phyloP scores from a whole-genome alignment of 2,888 invertebrate species.

The Octodonta nipae region DNA sequence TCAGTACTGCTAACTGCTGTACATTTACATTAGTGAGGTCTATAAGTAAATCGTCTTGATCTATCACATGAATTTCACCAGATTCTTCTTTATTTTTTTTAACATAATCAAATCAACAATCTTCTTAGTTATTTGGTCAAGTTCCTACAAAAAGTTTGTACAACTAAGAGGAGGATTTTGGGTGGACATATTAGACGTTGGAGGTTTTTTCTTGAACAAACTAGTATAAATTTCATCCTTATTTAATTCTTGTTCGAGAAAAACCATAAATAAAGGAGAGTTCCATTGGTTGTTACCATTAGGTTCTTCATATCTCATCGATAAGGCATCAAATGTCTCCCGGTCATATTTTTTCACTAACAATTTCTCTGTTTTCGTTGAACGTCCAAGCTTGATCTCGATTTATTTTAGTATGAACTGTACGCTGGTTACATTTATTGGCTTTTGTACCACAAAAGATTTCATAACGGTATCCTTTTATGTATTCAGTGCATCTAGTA shows the following conservation, averaged over 20 bases:
- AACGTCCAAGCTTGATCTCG: slow-evolving; percentile 61
- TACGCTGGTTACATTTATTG: slow-evolving; percentile 79
- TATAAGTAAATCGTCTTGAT: slow-evolving; percentile 45
- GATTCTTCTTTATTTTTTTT: slow-evolving; percentile 50
- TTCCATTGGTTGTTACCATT: slow-evolving; percentile 88
- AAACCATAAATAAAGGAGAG: slow-evolving; percentile 70
- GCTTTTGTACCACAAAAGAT: slow-evolving; percentile 84
- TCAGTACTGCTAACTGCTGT: slow-evolving; percentile 56
- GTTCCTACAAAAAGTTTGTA: slow-evolving; percentile 80
- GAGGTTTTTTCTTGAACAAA: slow-evolving; percentile 66
- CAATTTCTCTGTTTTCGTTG: slow-evolving; percentile 48
- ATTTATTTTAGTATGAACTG: slow-evolving; percentile 67
- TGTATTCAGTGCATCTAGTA: slow-evolving; percentile 91
- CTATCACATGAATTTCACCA: slow-evolving; percentile 52
- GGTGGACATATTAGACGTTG: slow-evolving; percentile 88
- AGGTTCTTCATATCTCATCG: slow-evolving; percentile 78
- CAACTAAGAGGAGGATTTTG: slow-evolving; percentile 77
- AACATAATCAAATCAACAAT: slow-evolving; percentile 66
- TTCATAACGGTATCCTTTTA: slow-evolving; percentile 94
- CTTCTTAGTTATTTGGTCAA: slow-evolving; percentile 75
- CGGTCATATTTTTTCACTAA: slow-evolving; percentile 41
- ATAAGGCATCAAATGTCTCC: slow-evolving; percentile 70
- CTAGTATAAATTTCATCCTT: slow-evolving; percentile 53
- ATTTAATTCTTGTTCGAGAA: slow-evolving; percentile 55
- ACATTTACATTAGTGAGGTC: slow-evolving; percentile 42